These are phyloP conservation scores for Ailuropoda melanoleuca DNA, from an alignment of 2,113 vertebrate species.

Conservation along the genomic window DNA sequence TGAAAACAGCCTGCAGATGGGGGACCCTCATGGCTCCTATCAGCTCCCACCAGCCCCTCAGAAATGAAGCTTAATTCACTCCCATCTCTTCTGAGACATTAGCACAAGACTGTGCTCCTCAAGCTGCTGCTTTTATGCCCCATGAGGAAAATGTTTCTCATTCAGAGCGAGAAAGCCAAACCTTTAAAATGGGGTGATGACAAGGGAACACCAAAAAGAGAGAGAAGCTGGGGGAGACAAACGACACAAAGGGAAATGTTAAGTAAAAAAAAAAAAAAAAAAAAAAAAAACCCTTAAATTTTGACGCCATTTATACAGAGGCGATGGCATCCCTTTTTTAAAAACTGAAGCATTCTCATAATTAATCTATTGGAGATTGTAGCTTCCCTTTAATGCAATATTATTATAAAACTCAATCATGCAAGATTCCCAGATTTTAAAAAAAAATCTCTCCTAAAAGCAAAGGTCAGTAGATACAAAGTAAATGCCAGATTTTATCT, in stretches of 20 bases:
- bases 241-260: background rate
- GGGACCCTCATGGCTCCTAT: background rate
- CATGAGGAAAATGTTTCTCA: background rate
- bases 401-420: constrained; percentile 53
- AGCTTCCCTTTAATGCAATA: constrained; percentile 17
- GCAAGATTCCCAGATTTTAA: background rate
- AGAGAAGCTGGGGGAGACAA: background rate
- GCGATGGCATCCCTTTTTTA: background rate
- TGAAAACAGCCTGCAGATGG: background rate
- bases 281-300: background rate
- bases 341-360: background rate
- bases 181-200: background rate
- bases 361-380: background rate
- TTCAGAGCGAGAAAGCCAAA: background rate
- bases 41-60: background rate
- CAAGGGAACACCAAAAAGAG: background rate
- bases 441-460: constrained; percentile 1
- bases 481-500: constrained; percentile 69
- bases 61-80: background rate
- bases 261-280: background rate
- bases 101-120: background rate
- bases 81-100: background rate
- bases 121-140: background rate
- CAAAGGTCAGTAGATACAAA: constrained; percentile 61
- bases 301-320: background rate